A percentile compares a stretch with the other conserved stretches of the same genome.
These are phyloP conservation scores for Ruditapes philippinarum DNA, from an alignment of 1,140 invertebrate genomes.

Conservation along the genomic window DNA sequence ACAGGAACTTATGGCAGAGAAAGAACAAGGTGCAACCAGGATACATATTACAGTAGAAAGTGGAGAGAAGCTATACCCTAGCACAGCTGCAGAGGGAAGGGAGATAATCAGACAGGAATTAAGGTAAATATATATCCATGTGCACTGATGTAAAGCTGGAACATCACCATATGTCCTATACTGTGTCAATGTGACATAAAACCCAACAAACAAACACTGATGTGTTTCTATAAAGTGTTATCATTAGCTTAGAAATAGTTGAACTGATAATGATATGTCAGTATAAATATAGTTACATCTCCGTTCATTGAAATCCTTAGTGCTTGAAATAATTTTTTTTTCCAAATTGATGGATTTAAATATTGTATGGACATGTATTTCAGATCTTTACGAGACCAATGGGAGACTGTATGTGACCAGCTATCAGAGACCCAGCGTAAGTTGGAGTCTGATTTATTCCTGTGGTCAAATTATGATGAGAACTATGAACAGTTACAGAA, in stretches of 20 bases:
- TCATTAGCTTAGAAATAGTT: too few relatives aligned
- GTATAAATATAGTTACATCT: neutral
- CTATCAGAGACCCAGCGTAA: slow-evolving; percentile 94
- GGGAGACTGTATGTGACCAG: slow-evolving; percentile 90
- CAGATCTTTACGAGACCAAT: slow-evolving; percentile 92
- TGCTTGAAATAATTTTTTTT: too few relatives aligned
- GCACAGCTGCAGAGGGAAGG: slow-evolving; percentile 97
- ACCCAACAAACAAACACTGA: too few relatives aligned
- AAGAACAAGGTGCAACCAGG: slow-evolving; percentile 92
- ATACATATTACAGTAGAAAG: slow-evolving; percentile 95
- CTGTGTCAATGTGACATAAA: too few relatives aligned
- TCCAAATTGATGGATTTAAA: too few relatives aligned
- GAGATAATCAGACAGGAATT: slow-evolving; percentile 96
- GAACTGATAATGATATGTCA: too few relatives aligned
- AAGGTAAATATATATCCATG: slow-evolving; percentile 87
- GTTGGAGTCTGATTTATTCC: slow-evolving; percentile 94
- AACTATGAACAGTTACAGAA: slow-evolving; percentile 94
- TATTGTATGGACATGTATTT: too few relatives aligned
- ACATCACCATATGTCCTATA: too few relatives aligned
- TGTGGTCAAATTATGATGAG: slow-evolving; percentile 85
- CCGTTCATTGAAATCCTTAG: neutral
- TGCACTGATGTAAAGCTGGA: too few relatives aligned
- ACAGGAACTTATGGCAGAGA: slow-evolving; percentile 92
- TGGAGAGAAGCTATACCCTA: slow-evolving; percentile 96
- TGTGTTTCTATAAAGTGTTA: too few relatives aligned